Evolutionary conservation across 1,140 invertebrate genomes (phyloP).

Genomic region (Drosophila lacertosa): DNA sequence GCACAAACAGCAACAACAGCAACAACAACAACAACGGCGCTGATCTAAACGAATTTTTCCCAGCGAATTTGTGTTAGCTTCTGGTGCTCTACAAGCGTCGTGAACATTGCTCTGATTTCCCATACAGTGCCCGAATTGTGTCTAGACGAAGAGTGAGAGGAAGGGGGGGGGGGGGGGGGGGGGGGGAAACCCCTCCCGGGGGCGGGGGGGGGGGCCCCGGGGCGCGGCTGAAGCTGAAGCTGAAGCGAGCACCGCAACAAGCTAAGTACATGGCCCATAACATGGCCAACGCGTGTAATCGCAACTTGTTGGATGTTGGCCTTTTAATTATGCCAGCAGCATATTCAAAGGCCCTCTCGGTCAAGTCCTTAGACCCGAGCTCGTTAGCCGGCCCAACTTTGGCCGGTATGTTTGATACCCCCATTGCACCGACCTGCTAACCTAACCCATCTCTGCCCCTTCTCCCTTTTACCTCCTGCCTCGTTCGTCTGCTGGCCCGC

Average conservation of each 20-base stretch:
- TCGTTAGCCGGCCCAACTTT: conserved; percentile 44
- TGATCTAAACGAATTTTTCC: conserved; percentile 33
- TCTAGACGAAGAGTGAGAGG: conserved; percentile 30
- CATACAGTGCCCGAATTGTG: conserved; percentile 38
- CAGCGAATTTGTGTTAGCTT: conserved; percentile 29
- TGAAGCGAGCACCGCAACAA: conserved; percentile 33
- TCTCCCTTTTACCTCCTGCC: not conserved
- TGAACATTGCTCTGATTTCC: conserved; percentile 49
- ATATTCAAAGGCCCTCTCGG: conserved; percentile 42
- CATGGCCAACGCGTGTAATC: conserved; percentile 75
- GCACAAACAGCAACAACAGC: not conserved
- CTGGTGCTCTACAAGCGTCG: conserved; percentile 18
- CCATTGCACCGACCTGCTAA: not conserved
- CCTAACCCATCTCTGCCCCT: not conserved
- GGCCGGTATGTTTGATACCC: conserved; percentile 59
- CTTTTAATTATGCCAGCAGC: conserved; percentile 71
- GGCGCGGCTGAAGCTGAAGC: conserved; percentile 1
- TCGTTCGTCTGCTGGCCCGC: conserved; percentile 34
- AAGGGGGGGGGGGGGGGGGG: too few relatives aligned
- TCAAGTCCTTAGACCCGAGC: conserved; percentile 24
- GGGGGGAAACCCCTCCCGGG: not conserved
- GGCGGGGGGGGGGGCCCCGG: not conserved
- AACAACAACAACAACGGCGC: conserved; percentile 1
- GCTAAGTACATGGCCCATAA: conserved; percentile 71
- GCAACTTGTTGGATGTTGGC: conserved; percentile 51